phyloP scores from a whole-genome alignment of 37 sponge, comb jelly and placozoan genomes.

The Tethya wilhelma region DNA sequence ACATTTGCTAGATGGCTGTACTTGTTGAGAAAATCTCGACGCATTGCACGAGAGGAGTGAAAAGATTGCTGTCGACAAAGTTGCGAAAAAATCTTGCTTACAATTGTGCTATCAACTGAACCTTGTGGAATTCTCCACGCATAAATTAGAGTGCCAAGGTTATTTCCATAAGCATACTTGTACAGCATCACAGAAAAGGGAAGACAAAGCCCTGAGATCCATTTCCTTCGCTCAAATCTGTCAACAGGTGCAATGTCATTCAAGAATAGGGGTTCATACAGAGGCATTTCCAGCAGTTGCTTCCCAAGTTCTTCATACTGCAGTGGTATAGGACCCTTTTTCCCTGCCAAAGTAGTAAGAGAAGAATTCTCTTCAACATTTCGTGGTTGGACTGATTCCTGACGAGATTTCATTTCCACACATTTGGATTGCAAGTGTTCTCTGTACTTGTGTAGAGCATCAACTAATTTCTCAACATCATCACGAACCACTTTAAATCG shows the following conservation, averaged over 20 bases:
- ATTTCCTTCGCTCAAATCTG: conserved; percentile 29
- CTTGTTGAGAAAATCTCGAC: conserved; percentile 24
- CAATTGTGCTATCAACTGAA: conserved; percentile 1
- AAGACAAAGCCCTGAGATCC: conserved; percentile 4
- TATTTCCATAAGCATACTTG: conserved; percentile 47
- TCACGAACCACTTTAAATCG: not conserved
- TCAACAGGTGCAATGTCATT: conserved; percentile 38
- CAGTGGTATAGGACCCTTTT: not conserved
- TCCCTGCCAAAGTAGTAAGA: conserved; percentile 8
- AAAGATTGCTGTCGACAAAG: conserved; percentile 10
- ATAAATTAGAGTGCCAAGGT: conserved; percentile 27
- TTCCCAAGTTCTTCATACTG: not conserved
- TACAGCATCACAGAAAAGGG: conserved; percentile 26
- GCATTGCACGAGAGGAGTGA: conserved; percentile 21
- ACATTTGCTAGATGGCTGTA: conserved; percentile 19
- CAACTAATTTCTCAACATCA: conserved; percentile 2
- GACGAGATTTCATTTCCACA: not conserved
- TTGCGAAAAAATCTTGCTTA: conserved; percentile 18
- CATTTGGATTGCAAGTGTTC: not conserved
- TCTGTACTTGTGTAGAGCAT: not conserved
- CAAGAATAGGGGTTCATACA: conserved; percentile 27
- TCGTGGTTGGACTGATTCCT: not conserved
- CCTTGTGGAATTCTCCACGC: conserved; percentile 28
- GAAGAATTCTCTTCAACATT: conserved; percentile 6
- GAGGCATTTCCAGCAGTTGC: not conserved